phyloP scores from a whole-genome alignment of 2,797 vertebrate species.

The Parambassis ranga region DNA sequence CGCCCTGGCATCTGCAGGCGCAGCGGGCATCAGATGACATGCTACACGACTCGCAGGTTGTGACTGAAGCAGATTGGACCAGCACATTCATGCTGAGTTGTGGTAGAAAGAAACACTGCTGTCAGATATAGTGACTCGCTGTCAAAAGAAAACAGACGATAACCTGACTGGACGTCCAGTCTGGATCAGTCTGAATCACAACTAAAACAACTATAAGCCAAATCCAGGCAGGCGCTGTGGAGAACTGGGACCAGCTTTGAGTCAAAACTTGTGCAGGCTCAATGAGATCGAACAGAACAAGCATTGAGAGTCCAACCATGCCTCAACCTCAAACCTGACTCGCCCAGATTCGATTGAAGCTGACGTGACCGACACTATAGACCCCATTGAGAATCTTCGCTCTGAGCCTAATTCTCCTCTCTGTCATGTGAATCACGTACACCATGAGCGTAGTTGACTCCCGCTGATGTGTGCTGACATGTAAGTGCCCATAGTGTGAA shows the following conservation, averaged over 20 bases:
- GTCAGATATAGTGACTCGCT: constrained; percentile 53
- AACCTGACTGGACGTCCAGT: constrained; percentile 51
- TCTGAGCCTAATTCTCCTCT: constrained; percentile 47
- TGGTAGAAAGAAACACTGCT: constrained; percentile 44
- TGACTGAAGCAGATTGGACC: constrained; percentile 57
- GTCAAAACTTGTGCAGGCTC: constrained; percentile 10
- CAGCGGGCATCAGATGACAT: constrained; percentile 63
- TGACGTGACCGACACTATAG: constrained; percentile 22
- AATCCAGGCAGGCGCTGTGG: constrained; percentile 18
- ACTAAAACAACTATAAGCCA: constrained; percentile 16
- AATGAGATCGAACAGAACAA: constrained; percentile 24
- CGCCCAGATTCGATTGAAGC: constrained; percentile 33
- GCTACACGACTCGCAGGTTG: constrained; percentile 52
- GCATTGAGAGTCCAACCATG: constrained; percentile 33
- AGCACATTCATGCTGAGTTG: constrained; percentile 53
- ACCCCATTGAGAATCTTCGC: constrained; percentile 44
- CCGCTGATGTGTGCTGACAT: constrained; percentile 63
- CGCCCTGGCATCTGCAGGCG: constrained; percentile 64
- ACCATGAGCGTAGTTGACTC: constrained; percentile 36
- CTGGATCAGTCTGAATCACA: constrained; percentile 54
- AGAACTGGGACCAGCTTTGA: constrained; percentile 24
- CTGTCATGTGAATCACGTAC: constrained; percentile 54
- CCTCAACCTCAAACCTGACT: constrained; percentile 28
- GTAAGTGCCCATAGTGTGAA: constrained; percentile 54
- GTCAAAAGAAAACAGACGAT: constrained; percentile 56